phyloP scores from a whole-genome alignment of 2,113 vertebrate species.

The Saimiri boliviensis region DNA sequence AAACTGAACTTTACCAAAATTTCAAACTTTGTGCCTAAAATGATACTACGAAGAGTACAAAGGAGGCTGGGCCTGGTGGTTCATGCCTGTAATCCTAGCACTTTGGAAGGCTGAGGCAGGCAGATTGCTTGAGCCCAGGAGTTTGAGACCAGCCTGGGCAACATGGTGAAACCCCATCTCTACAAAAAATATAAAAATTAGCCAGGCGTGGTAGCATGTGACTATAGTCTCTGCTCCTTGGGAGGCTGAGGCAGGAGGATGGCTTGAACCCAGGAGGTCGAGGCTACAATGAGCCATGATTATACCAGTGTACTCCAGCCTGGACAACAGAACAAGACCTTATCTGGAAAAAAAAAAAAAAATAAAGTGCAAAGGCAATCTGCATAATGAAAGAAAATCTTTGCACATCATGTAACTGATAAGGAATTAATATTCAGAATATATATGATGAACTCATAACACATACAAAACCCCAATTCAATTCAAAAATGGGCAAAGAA shows the following conservation, averaged over 20 bases:
- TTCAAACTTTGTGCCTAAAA: not conserved
- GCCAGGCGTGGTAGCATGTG: not conserved
- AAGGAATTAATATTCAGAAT: slow-evolving; percentile 33
- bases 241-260: not conserved
- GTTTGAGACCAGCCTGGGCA: not conserved
- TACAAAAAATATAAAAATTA: not conserved
- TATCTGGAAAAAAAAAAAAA: not conserved
- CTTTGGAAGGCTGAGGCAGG: not conserved
- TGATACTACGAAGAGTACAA: not conserved
- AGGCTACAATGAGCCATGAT: not conserved
- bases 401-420: not conserved
- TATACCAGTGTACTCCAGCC: not conserved
- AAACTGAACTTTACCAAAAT: not conserved
- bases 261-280: not conserved
- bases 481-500: not conserved
- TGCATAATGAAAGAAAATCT: not conserved
- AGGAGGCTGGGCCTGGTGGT: not conserved
- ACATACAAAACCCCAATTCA: not conserved
- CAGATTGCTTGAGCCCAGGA: not conserved
- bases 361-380: not conserved
- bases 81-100: not conserved
- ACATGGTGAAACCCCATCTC: not conserved
- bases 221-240: not conserved
- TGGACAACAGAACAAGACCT: not conserved
- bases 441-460: not conserved